These are phyloP conservation scores for Engraulis encrasicolus DNA, from an alignment of 2,113 vertebrate genomes.

Conservation along the genomic window DNA sequence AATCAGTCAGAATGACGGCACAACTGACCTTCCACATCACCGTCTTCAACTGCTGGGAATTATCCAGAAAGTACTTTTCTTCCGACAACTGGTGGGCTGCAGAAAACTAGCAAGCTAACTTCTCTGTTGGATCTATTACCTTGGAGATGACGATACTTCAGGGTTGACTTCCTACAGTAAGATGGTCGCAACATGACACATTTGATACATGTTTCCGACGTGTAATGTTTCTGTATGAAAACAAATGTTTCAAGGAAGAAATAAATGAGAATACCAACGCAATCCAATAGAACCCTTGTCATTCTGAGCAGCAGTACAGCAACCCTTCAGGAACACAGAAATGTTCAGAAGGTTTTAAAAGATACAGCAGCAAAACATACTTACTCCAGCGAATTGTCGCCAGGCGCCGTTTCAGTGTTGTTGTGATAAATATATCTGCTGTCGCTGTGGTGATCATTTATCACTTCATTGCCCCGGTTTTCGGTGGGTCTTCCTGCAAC, in stretches of 20 bases:
- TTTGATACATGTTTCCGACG: background rate
- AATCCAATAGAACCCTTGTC: background rate
- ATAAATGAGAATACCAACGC: background rate
- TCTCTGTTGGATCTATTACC: background rate
- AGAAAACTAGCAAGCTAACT: slow-evolving; percentile 10
- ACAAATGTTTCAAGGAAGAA: background rate
- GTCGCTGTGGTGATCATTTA: background rate
- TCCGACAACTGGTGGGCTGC: no score
- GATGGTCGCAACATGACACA: background rate
- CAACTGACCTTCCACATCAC: background rate
- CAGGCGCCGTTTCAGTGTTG: slow-evolving; percentile 16
- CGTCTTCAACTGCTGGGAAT: background rate
- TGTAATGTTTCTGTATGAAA: background rate
- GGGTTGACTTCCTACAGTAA: background rate
- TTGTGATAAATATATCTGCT: background rate
- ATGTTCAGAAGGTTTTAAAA: background rate
- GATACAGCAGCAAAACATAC: background rate
- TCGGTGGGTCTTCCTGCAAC: slow-evolving; percentile 20
- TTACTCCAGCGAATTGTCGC: slow-evolving; percentile 11
- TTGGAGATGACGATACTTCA: background rate
- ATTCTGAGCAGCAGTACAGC: background rate
- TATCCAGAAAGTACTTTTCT: background rate
- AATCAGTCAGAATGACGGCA: background rate
- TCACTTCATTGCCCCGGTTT: background rate
- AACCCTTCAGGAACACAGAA: background rate